phyloP scores from a whole-genome alignment of 2,797 vertebrate genomes.

The Cyclopterus lumpus region DNA sequence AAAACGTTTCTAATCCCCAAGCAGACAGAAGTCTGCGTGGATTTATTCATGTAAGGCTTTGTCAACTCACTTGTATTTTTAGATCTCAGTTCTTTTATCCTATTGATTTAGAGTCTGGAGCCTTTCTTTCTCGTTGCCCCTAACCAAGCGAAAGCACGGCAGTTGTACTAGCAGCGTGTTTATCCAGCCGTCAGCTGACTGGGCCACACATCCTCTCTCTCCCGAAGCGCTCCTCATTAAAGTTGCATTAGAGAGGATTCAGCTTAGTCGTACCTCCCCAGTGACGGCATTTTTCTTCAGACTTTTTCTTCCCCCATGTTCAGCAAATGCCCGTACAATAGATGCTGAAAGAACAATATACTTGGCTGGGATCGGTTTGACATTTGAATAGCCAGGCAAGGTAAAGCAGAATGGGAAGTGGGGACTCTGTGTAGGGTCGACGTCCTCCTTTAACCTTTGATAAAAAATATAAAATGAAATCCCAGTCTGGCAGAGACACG shows the following conservation, averaged over 20 bases:
- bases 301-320: slow-evolving; percentile 31
- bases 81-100: neutral
- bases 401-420: slow-evolving; percentile 21
- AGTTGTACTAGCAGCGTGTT: neutral
- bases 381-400: slow-evolving; percentile 46
- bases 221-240: slow-evolving; percentile 44
- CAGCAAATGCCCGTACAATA: slow-evolving; percentile 42
- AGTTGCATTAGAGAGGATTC: slow-evolving; percentile 54
- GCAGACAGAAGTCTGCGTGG: neutral
- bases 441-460: slow-evolving; percentile 35
- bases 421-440: slow-evolving; percentile 20
- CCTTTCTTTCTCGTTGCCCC: neutral
- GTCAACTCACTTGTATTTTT: neutral
- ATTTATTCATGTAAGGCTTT: neutral
- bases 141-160: slow-evolving; percentile 5
- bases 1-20: neutral
- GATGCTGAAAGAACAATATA: slow-evolving; percentile 39
- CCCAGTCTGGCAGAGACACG: neutral
- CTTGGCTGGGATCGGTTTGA: slow-evolving; percentile 45
- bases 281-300: slow-evolving; percentile 26
- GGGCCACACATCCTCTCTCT: slow-evolving; percentile 30
- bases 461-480: slow-evolving; percentile 15
- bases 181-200: slow-evolving; percentile 23
- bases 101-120: neutral
- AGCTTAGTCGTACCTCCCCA: slow-evolving; percentile 20